Percentiles rank a stretch among this genome's conserved stretches.
Conservation (phyloP, 2,888 invertebrate genomes). For the Girardia tigrina region DNA sequence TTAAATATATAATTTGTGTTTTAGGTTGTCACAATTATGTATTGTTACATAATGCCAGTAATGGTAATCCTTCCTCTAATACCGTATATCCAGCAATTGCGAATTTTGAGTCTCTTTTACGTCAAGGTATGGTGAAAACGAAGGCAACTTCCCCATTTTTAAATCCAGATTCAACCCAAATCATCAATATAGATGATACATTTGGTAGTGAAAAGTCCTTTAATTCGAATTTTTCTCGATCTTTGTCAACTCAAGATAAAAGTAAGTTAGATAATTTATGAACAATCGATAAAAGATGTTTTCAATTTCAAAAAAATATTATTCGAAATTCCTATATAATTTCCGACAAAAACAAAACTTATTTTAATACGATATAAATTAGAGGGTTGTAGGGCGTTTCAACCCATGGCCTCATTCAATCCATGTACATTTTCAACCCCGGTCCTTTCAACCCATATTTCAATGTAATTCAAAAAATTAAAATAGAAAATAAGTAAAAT, state of each 20-base stretch:
- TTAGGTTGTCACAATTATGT: conserved; percentile 18
- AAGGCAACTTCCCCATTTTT: background rate
- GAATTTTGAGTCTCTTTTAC: background rate
- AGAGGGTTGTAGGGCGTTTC: too few relatives aligned
- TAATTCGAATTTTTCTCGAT: conserved; percentile 4
- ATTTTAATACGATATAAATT: too few relatives aligned
- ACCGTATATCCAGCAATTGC: background rate
- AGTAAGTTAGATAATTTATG: background rate
- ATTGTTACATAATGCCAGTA: background rate
- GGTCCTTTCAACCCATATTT: too few relatives aligned
- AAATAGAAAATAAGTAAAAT: too few relatives aligned
- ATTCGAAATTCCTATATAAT: too few relatives aligned
- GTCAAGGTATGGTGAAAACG: background rate
- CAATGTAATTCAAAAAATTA: too few relatives aligned
- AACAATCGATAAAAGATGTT: too few relatives aligned
- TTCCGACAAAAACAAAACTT: too few relatives aligned
- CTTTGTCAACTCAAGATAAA: background rate
- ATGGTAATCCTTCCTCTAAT: background rate
- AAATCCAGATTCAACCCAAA: background rate
- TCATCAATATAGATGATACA: background rate
- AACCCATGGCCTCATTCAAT: too few relatives aligned
- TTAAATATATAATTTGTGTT: too few relatives aligned
- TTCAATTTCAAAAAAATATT: too few relatives aligned
- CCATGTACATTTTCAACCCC: too few relatives aligned
- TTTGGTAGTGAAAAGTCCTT: background rate